Evolutionary conservation across 2,113 vertebrate species (phyloP).

Genomic region (Gobius niger): DNA sequence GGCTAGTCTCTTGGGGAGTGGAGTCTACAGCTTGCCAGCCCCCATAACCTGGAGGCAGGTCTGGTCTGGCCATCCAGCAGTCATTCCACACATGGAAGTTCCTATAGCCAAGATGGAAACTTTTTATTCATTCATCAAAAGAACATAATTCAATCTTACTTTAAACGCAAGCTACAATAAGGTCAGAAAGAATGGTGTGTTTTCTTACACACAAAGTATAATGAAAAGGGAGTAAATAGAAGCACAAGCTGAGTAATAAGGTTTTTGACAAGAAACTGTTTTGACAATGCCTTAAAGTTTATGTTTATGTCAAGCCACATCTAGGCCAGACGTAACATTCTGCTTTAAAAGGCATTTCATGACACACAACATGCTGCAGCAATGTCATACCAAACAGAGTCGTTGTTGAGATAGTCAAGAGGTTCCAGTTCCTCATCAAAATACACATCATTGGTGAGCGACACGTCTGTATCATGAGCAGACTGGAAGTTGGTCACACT

Average conservation of each 20-base stretch:
- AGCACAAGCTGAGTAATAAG: neutral
- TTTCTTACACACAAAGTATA: neutral
- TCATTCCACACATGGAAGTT: conserved; percentile 96
- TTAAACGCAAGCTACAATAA: neutral
- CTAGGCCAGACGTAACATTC: neutral
- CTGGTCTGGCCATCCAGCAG: conserved; percentile 91
- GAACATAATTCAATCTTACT: neutral
- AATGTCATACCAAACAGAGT: conserved; percentile 88
- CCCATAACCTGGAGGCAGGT: conserved; percentile 77
- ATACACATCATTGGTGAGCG: conserved; percentile 90
- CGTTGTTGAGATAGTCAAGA: conserved; percentile 82
- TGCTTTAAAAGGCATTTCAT: neutral
- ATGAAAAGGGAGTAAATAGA: neutral
- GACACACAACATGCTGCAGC: neutral
- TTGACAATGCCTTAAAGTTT: neutral
- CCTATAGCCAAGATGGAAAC: conserved; percentile 67
- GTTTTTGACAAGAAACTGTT: neutral
- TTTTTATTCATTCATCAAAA: neutral
- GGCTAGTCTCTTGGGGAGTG: conserved; percentile 88
- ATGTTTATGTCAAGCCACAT: neutral
- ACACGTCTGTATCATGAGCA: conserved; percentile 90
- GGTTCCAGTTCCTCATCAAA: conserved; percentile 86
- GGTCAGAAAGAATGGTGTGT: too few relatives aligned
- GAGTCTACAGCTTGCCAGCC: conserved; percentile 90
- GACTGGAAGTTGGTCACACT: conserved; percentile 95